Evolutionary conservation across 2,113 vertebrate species (phyloP), one percentile per base, ranked within the genome.

Genomic region (Pangasianodon hypophthalmus): DNA sequence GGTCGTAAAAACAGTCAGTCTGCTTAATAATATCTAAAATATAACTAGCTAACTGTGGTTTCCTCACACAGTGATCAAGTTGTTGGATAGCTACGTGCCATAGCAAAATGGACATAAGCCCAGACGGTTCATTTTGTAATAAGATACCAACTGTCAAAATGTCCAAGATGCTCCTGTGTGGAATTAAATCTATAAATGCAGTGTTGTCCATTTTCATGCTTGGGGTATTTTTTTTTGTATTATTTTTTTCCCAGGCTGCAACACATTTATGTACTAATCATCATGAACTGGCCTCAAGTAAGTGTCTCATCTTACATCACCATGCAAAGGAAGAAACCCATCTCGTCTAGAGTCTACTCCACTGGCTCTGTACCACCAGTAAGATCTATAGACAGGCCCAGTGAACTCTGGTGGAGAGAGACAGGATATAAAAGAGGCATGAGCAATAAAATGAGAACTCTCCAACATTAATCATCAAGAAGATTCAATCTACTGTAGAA

Each of bases 391-490:
- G 24, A 44, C 62, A 58, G 37, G 64, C 80, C 44, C 26, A 41
- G 29, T 50, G 82, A 37, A 79, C 69, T 85, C 67, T 83, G 19
- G 62, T 58, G n/a, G 16, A 18, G 24, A 46, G 16, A 37, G 29
- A 85, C 8, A 32, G 84, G 32, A 24, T 24, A 50, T 48, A 50
- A 37, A 54, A 73, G 32, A 29, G 21, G 24, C 69, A 56, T 41
- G 44, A n/a, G 64, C 80, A 73, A 88, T 88, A 88, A 84, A 88
- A 84, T 84, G 64, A 44, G 62, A 77, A 69, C 67, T 89, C 56
- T 89, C 69, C 73, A 85, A 62, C 88, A 89, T 85, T 77, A 89
- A 89, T 89, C 67, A 89, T 77, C 54, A 44, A 24, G 69, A 41
- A 60, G 58, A 85, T 89, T 89, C 71, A 79, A 89, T 89, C 83